phyloP scores from a whole-genome alignment of 2,113 vertebrate genomes.

The Percina caprodes region DNA sequence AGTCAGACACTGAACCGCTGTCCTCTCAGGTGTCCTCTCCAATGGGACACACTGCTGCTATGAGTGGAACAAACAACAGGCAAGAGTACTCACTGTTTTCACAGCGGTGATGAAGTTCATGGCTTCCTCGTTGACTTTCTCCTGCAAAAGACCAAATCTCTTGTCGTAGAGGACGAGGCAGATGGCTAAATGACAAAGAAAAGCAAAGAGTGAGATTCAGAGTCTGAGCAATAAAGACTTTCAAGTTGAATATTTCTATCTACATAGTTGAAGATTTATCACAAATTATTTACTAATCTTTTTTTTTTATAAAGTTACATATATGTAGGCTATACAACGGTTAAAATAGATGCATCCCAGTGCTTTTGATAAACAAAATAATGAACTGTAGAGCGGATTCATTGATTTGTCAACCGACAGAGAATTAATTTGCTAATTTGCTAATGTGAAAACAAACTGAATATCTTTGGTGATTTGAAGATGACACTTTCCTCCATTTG shows the following conservation, averaged over 20 bases:
- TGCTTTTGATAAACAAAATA: neutral
- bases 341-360: neutral
- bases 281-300: neutral
- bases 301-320: neutral
- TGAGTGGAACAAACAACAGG: neutral
- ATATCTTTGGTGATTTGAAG: neutral
- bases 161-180: slow-evolving; percentile 93
- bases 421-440: neutral
- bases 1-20: slow-evolving; percentile 33
- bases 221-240: neutral
- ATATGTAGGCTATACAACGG: neutral
- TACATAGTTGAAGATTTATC: neutral
- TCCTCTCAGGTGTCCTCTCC: neutral
- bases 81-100: slow-evolving; percentile 89
- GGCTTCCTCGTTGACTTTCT: slow-evolving; percentile 88
- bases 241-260: neutral
- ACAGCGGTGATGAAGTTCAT: slow-evolving; percentile 94
- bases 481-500: neutral
- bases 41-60: neutral
- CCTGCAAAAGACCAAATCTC: slow-evolving; percentile 93
- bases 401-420: neutral
- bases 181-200: slow-evolving; percentile 86
- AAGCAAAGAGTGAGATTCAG: slow-evolving; percentile 19
- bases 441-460: neutral
- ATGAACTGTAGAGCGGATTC: neutral